Evolutionary conservation across 35 echinoderm and acorn worm genomes (phyloP), one percentile per base, ranked within the genome.

Genomic region (Apostichopus parvimensis): DNA sequence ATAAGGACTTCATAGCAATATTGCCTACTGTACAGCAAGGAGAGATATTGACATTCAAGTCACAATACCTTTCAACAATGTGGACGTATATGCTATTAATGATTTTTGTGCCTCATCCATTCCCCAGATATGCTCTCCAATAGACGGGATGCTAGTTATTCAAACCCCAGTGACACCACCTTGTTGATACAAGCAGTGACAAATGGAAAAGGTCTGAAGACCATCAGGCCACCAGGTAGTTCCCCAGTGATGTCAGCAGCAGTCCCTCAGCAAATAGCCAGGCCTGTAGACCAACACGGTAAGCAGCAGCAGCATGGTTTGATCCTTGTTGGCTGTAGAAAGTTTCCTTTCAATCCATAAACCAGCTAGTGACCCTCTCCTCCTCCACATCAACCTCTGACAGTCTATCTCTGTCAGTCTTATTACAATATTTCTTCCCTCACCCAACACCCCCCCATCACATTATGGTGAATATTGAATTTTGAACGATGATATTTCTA

Each of bases 221-320:
- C 54, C 6, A 57, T 66, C 58, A 23, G 86, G 62, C 57, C 60
- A 0, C 22, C 34, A 8, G 86, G 60, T 5, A 52, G 28, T 45
- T 72, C 86, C 24, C 86, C 86, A 13, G 61, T 52, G 23, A 72
- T 88, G 68, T 28, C 86, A 21, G 28, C 86, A 26, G 34, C 45
- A 4, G 57, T 88, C 45, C 86, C 86, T 5, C 68, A 72, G 17
- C 86, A 88, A 53, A 23, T 88, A 17, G 61, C 62, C 6, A 88
- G 86, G 72, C 86, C 86, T 14, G 45, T 23, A 17, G 86, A 88
- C 9, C 86, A 88, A 88, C 86, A 88, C 34, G 86, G 86, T 88
- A 56, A 87, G 83, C 55, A 9, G 9, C 21, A 77, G 18, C 75
- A 7, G 18, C 14, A 0, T 28, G 9, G 75, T 77, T 0, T 7